Evolutionary conservation across 2,888 invertebrate species (phyloP), one percentile per base, ranked within the genome.

Genomic region (Adelphocoris suturalis): DNA sequence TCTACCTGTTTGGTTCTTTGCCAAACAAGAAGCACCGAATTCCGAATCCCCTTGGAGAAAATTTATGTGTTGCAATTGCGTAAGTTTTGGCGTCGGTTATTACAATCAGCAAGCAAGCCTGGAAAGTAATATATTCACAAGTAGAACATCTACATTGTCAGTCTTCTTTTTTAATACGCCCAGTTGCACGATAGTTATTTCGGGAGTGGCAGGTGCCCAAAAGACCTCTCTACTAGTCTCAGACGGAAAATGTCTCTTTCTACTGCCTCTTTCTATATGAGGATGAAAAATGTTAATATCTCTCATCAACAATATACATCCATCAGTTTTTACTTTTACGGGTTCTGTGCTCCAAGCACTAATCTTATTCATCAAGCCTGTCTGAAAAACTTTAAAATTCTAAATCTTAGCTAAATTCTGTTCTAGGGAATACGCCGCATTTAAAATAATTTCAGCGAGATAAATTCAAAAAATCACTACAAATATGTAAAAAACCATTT

Each of bases 151-250:
- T 61, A 61, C 68, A 68, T 68, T 68, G 68, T 23, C 27, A 23
- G 68, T 68, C 68, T 68, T 68, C 23, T 68, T 23, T 68, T 27
- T 19, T 19, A 61, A n/a, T n/a, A 68, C 68, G 78, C 19, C 16
- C n/a, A 46, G 78, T 16, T 28, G 82, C 52, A 23, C 27, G 52
- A 47, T 23, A 23, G 82, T 52, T 82, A 82, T 82, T 82, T 82
- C 23, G 48, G 82, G 46, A 52, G 82, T 82, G 82, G 82, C 82
- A 82, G 82, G 52, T 82, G 52, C 82, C 82, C 82, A 82, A 82
- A 82, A 82, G 48, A 9, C 28, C 78, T 14, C 78, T 78, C 47
- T 23, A 23, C 23, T 68, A 7, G 57, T n/a, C 68, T 23, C 68
- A 9, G 27, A 19, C 61, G 9, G 61, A 61, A 61, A 52, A 37